These are phyloP conservation scores for Melanotaenia boesemani DNA, from an alignment of 2,797 vertebrate species.

Conservation along the genomic window DNA sequence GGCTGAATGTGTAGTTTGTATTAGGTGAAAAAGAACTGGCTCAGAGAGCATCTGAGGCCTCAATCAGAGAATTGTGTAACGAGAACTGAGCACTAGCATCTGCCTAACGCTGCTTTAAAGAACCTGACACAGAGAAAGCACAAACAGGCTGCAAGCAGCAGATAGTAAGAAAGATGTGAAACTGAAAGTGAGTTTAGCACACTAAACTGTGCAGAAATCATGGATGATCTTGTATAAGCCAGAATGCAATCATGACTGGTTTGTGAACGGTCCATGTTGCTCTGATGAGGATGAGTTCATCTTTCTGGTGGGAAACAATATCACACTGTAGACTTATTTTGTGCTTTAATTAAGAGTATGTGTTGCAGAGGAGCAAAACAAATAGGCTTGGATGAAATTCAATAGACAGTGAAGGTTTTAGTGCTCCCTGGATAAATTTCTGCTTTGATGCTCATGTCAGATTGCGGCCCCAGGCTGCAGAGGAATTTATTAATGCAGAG, in stretches of 20 bases:
- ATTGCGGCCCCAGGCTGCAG: not conserved
- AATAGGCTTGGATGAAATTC: not conserved
- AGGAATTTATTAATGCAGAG: not conserved
- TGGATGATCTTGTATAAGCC: not conserved
- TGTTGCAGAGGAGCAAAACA: not conserved
- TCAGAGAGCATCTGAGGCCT: constrained; percentile 53
- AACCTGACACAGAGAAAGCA: constrained; percentile 32
- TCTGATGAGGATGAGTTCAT: not conserved
- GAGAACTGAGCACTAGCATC: constrained; percentile 54
- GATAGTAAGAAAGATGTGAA: constrained; percentile 10
- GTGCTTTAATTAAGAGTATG: not conserved
- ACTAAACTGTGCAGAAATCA: constrained; percentile 11
- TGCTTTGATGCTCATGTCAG: not conserved
- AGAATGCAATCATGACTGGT: not conserved
- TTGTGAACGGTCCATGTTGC: not conserved
- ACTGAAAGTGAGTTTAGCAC: constrained; percentile 5
- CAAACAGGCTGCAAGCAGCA: constrained; percentile 30
- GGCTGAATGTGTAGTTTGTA: constrained; percentile 9
- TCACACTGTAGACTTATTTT: not conserved
- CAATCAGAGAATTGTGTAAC: constrained; percentile 62
- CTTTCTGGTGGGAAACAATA: not conserved
- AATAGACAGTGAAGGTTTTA: not conserved
- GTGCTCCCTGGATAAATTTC: not conserved
- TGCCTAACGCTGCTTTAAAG: constrained; percentile 41
- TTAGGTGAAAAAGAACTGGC: constrained; percentile 34